phyloP scores from a whole-genome alignment of 2,797 vertebrate species.

The Enteromius radiatus region DNA sequence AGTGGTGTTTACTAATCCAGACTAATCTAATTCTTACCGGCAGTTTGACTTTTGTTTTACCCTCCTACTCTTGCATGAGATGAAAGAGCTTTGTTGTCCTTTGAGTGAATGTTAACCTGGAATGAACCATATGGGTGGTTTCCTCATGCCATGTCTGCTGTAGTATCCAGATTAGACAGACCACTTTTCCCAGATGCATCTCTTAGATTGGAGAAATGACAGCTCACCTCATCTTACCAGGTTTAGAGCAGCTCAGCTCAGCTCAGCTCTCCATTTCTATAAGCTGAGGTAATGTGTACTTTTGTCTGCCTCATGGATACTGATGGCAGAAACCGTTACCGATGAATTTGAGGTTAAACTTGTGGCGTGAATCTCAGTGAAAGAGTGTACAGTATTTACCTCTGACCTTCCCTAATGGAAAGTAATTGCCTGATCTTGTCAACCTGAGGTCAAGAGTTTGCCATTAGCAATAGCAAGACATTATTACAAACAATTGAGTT shows the following conservation, averaged over 20 bases:
- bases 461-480: not conserved
- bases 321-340: not conserved
- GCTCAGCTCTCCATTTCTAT: not conserved
- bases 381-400: not conserved
- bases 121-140: constrained; percentile 42
- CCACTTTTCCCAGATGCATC: not conserved
- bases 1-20: constrained; percentile 61
- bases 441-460: not conserved
- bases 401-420: constrained; percentile 6
- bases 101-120: constrained; percentile 52
- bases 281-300: not conserved
- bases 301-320: not conserved
- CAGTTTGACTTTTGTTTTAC: constrained; percentile 57
- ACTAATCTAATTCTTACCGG: constrained; percentile 70
- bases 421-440: not conserved
- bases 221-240: constrained; percentile 4
- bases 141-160: not conserved
- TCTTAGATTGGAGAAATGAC: constrained; percentile 20
- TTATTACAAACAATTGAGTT: not conserved
- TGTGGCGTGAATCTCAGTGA: not conserved
- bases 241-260: constrained; percentile 12
- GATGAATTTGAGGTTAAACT: not conserved
- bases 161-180: not conserved
- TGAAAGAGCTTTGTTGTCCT: constrained; percentile 36
- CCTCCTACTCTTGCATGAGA: constrained; percentile 43